Evolutionary conservation across 2,888 invertebrate genomes (phyloP).

Genomic region (Trisateles emortualis): DNA sequence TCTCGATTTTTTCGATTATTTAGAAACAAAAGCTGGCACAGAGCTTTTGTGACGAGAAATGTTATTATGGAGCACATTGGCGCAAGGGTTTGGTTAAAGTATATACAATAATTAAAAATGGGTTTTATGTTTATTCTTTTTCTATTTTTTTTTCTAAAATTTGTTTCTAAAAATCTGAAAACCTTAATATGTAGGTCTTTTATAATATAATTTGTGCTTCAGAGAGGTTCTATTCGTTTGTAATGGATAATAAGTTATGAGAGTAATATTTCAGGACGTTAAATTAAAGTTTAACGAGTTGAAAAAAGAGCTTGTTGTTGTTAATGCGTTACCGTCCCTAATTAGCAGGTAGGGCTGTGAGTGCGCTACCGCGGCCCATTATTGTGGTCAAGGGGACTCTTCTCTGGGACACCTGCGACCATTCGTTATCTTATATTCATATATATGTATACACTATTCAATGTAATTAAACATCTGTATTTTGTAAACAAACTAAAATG

Average conservation of each 20-base stretch:
- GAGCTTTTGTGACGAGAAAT: conserved; percentile 47
- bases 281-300: conserved; percentile 49
- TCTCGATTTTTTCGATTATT: conserved; percentile 68
- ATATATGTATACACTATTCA: conserved; percentile 14
- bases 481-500: neutral
- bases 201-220: conserved; percentile 12
- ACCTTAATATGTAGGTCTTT: conserved; percentile 27
- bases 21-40: conserved; percentile 46
- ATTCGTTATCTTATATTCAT: conserved; percentile 26
- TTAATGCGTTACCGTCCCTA: conserved; percentile 52
- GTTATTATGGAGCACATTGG: conserved; percentile 39
- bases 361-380: conserved; percentile 44
- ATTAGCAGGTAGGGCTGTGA: conserved; percentile 50
- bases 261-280: conserved; percentile 32
- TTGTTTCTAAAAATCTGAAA: conserved; percentile 33
- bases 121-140: conserved; percentile 29
- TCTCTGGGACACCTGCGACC: conserved; percentile 50
- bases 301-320: conserved; percentile 45
- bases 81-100: conserved; percentile 23
- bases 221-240: conserved; percentile 9
- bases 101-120: conserved; percentile 44
- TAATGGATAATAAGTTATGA: conserved; percentile 17
- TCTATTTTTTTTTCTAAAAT: too few species aligned
- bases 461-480: conserved; percentile 1
- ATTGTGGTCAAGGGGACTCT: conserved; percentile 51